These are phyloP conservation scores for Euproctis similis DNA, from an alignment of 2,888 invertebrate species.

Conservation along the genomic window DNA sequence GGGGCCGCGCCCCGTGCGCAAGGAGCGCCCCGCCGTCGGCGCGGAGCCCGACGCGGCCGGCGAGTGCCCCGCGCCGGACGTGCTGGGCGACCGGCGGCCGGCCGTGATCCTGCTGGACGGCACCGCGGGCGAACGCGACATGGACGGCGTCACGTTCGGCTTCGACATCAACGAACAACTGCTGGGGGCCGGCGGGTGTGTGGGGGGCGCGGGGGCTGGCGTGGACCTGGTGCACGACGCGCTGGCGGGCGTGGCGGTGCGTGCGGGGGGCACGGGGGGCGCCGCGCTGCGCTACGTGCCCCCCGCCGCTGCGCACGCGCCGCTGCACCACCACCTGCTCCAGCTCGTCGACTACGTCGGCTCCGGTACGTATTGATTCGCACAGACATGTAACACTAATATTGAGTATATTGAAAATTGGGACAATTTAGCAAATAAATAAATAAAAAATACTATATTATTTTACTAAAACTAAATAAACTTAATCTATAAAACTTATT, in stretches of 20 bases:
- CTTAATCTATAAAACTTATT: no score
- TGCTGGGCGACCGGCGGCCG: constrained; percentile 73
- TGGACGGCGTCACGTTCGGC: constrained; percentile 86
- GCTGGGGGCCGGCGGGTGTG: constrained; percentile 63
- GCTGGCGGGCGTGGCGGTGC: constrained; percentile 33
- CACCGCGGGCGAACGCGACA: constrained; percentile 60
- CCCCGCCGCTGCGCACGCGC: constrained; percentile 35
- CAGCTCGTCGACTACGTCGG: constrained; percentile 59
- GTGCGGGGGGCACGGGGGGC: constrained; percentile 25
- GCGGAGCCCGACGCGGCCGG: constrained; percentile 15
- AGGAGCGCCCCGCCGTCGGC: constrained; percentile 13
- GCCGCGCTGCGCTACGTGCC: constrained; percentile 45
- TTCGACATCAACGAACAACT: constrained; percentile 86
- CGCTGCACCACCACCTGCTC: constrained; percentile 35
- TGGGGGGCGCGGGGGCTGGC: constrained; percentile 32
- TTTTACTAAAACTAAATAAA: no score
- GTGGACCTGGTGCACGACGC: constrained; percentile 34
- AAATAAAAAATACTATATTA: no score
- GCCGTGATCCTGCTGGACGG: constrained; percentile 85
- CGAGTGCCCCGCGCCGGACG: constrained; percentile 50
- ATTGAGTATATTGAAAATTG: no score
- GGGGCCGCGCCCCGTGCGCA: constrained; percentile 13
- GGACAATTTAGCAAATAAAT: no score
- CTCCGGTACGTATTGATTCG: constrained; percentile 29
- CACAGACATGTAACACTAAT: no score